A percentile compares a stretch with the other conserved stretches of the same genome.
Evolutionary conservation across 2,113 vertebrate genomes (phyloP).

Genomic region (Xyliphius kryptos): DNA sequence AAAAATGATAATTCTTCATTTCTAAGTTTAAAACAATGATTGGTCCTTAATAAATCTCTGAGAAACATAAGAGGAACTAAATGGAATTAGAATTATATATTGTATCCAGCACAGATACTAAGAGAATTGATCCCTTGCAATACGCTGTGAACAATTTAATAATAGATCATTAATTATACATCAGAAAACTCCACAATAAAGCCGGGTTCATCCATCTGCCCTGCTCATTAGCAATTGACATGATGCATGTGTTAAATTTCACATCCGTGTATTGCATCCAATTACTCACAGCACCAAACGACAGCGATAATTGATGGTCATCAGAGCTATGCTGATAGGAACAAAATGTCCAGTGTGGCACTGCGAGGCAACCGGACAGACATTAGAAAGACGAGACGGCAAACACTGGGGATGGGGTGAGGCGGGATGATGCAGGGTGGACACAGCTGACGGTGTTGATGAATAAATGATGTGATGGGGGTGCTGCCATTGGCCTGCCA

Average conservation of each 20-base stretch:
- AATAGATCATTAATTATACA: constrained; percentile 2
- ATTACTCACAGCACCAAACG: constrained; percentile 31
- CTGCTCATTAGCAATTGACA: constrained; percentile 29
- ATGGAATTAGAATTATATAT: too few species aligned
- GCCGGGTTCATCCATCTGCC: neutral
- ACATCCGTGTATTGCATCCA: constrained; percentile 42
- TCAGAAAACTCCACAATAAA: neutral
- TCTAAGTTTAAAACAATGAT: too few species aligned
- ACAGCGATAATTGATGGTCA: constrained; percentile 12
- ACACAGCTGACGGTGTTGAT: constrained; percentile 58
- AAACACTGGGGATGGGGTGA: constrained; percentile 62
- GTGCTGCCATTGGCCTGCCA: constrained; percentile 50
- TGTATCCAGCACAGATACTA: neutral
- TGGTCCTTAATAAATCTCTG: too few species aligned
- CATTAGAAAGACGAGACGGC: constrained; percentile 17
- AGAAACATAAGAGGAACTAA: too few species aligned
- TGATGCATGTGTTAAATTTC: constrained; percentile 25
- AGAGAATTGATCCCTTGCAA: neutral
- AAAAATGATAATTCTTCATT: too few species aligned
- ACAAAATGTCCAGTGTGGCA: constrained; percentile 16
- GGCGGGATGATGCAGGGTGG: constrained; percentile 50
- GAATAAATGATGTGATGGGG: constrained; percentile 67
- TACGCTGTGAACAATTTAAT: constrained; percentile 7
- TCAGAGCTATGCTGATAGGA: constrained; percentile 7
- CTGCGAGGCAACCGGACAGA: constrained; percentile 4